Base-by-base conservation (phyloP, 2,888 invertebrate genomes). In the Yponomeuta plumbellus region DNA sequence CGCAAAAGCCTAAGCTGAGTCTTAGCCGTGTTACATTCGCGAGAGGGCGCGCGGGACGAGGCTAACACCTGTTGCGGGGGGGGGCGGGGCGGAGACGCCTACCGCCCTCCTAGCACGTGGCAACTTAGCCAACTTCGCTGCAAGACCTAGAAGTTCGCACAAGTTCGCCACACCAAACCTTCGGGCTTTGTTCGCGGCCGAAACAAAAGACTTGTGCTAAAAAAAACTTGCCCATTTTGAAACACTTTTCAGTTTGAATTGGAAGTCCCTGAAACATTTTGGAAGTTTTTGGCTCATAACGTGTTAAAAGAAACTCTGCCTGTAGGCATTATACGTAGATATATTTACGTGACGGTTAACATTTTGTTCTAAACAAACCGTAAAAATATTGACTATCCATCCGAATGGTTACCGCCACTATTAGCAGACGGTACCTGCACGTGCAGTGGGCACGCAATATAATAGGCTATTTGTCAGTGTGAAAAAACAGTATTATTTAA, bases 21-120 rank as follows among this genome's bases (percentile, higher is more conserved):
- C 17, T 52, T 3, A 13, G 17, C 44, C 22, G 40, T 22, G 44
- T 26, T 17, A 52, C 34, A 26, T 1, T 61, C 17, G 52, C 39
- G 26, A 39, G 67, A n/a, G 62, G 75, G 71, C 34, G 34, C 34
- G 71, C 73, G 70, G 72, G 58, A 71, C 71, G 65, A 21, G 63
- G 63, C 26, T 44, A 21, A 22, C 79, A 89, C 90, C 86, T 90
- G 90, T 90, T 89, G 88, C 86, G 76, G 78, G 70, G 78, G 70
- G 75, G 90, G 88, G 88, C 88, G 84, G 77, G 77, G 44, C 86
- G 79, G 72, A 67, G 67, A 73, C 89, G 88, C 90, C 89, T 84
- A 75, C 77, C 88, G 89, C 89, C 88, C 84, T 75, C 73, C 70
- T 8, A n/a, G 26, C 65, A 57, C 65, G 57, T 57, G 56, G 22